These are phyloP conservation scores for Borostomias antarcticus DNA, from an alignment of 2,797 vertebrate species.

Conservation along the genomic window DNA sequence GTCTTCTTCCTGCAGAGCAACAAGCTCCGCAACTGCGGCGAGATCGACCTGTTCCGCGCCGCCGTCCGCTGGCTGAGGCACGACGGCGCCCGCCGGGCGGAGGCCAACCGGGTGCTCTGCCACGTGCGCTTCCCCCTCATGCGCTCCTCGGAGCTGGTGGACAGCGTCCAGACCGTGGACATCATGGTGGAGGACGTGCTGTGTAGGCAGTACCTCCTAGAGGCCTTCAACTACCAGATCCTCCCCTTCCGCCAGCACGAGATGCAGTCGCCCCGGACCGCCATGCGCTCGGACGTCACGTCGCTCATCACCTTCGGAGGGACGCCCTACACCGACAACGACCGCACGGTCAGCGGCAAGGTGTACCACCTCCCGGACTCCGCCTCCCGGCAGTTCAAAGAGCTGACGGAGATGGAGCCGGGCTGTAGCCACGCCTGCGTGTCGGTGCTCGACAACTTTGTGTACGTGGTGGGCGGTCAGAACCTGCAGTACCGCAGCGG, in stretches of 20 bases:
- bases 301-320: slow-evolving; percentile 93
- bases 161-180: slow-evolving; percentile 91
- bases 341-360: slow-evolving; percentile 88
- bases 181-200: slow-evolving; percentile 95
- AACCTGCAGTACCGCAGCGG: slow-evolving; percentile 96
- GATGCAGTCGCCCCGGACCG: slow-evolving; percentile 90
- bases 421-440: slow-evolving; percentile 94
- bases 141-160: slow-evolving; percentile 93
- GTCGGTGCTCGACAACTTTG: slow-evolving; percentile 92
- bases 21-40: slow-evolving; percentile 89
- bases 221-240: slow-evolving; percentile 98
- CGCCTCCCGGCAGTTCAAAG: slow-evolving; percentile 85
- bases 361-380: slow-evolving; percentile 85
- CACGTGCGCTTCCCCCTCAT: slow-evolving; percentile 96
- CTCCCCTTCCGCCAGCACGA: slow-evolving; percentile 96
- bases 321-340: slow-evolving; percentile 95
- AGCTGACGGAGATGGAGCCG: slow-evolving; percentile 90
- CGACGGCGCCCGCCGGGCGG: slow-evolving; percentile 78
- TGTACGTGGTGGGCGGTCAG: slow-evolving; percentile 92
- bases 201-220: slow-evolving; percentile 92
- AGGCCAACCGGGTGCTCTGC: slow-evolving; percentile 86
- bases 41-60: slow-evolving; percentile 92
- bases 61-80: slow-evolving; percentile 91
- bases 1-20: slow-evolving; percentile 97
- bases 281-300: slow-evolving; percentile 85